phyloP scores from a whole-genome alignment of 2,797 vertebrate genomes.

The Parauchenoglanis ngamensis region DNA sequence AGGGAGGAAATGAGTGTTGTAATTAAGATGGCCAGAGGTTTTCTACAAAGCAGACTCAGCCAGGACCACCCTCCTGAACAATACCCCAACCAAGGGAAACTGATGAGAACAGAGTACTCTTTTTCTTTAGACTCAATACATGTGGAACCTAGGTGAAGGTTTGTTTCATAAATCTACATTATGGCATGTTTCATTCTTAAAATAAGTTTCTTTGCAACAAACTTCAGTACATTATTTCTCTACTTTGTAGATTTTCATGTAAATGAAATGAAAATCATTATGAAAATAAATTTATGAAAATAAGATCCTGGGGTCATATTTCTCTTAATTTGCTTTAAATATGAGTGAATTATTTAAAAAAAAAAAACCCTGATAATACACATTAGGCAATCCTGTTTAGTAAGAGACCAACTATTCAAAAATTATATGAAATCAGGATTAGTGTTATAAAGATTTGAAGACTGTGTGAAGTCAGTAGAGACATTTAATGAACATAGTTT shows the following conservation, averaged over 20 bases:
- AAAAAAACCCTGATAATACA: background rate
- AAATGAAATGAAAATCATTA: too few species aligned
- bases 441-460: background rate
- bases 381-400: background rate
- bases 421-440: background rate
- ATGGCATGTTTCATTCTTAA: background rate
- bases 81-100: background rate
- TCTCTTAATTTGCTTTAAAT: background rate
- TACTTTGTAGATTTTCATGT: too few species aligned
- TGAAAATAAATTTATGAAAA: background rate
- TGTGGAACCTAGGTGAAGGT: background rate
- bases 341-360: background rate
- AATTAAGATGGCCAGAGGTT: background rate
- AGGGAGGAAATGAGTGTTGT: background rate
- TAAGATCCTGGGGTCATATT: background rate
- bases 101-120: background rate
- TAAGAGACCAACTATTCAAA: background rate
- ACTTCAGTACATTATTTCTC: background rate
- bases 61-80: background rate
- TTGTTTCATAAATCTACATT: background rate
- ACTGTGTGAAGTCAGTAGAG: background rate
- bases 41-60: background rate
- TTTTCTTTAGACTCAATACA: background rate
- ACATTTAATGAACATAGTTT: conserved; percentile 13
- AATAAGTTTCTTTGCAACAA: background rate